These are phyloP conservation scores for Pentamera pediparva DNA, from an alignment of 53 echinoderm and acorn worm species.

Conservation along the genomic window DNA sequence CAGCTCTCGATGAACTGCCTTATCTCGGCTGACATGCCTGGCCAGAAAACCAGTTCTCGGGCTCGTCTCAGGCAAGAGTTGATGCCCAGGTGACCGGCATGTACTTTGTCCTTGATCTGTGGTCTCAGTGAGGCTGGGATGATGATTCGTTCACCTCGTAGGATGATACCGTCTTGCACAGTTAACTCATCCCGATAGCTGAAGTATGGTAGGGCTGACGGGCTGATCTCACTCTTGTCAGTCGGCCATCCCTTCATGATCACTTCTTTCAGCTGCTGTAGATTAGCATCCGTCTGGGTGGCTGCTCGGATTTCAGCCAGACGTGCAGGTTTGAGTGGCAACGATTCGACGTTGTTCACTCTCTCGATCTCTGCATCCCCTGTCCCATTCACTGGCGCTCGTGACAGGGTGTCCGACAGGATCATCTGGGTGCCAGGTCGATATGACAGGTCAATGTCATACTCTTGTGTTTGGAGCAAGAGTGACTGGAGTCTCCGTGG, in stretches of 20 bases:
- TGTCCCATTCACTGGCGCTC: not conserved
- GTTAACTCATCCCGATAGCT: not conserved
- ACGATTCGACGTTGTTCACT: not conserved
- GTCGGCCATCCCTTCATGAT: not conserved
- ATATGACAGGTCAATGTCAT: constrained; percentile 27
- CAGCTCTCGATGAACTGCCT: constrained; percentile 40
- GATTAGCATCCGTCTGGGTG: not conserved
- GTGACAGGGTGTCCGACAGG: constrained; percentile 24
- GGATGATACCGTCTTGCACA: not conserved
- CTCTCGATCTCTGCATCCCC: not conserved
- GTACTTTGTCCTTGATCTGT: constrained; percentile 40
- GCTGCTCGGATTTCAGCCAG: constrained; percentile 15
- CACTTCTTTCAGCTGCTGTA: constrained; percentile 30
- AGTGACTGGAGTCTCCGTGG: constrained; percentile 19
- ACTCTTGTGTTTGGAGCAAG: constrained; percentile 8
- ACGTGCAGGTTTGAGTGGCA: constrained; percentile 22
- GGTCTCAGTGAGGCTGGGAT: constrained; percentile 6
- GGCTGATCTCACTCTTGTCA: not conserved
- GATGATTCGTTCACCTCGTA: not conserved
- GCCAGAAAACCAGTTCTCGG: constrained; percentile 41
- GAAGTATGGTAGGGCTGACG: not conserved
- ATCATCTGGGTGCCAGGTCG: not conserved
- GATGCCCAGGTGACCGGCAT: constrained; percentile 48
- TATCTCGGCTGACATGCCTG: constrained; percentile 43
- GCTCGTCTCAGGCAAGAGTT: constrained; percentile 41